Evolutionary conservation across 2,113 vertebrate genomes (phyloP).

Genomic region (Scophthalmus maximus): DNA sequence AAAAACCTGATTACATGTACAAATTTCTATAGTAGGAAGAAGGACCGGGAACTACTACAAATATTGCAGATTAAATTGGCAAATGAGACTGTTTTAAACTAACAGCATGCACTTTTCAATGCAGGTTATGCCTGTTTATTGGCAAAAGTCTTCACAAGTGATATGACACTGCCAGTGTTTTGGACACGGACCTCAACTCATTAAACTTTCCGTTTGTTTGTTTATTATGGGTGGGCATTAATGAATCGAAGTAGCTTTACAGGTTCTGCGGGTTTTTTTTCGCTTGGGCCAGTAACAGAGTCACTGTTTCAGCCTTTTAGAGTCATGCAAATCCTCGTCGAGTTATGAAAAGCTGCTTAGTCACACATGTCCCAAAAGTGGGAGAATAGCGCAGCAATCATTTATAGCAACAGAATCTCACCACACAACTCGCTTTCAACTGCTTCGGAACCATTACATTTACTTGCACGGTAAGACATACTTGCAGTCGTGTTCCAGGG

Average conservation of each 20-base stretch:
- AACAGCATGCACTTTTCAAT: not conserved
- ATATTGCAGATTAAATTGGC: not conserved
- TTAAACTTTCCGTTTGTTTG: no score
- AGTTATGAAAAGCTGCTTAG: not conserved
- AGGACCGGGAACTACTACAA: no score
- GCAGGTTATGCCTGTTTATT: not conserved
- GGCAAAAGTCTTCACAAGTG: no score
- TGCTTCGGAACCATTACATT: not conserved
- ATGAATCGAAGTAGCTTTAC: no score
- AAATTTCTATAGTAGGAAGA: no score
- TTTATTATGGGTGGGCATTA: no score
- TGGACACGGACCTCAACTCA: no score
- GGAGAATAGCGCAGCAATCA: not conserved
- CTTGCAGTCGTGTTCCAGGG: not conserved
- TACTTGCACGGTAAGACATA: not conserved
- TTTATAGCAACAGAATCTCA: not conserved
- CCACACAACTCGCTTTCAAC: not conserved
- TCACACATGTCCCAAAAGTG: not conserved
- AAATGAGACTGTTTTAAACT: not conserved
- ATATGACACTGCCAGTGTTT: not conserved
- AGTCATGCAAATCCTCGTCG: not conserved
- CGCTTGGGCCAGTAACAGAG: not conserved
- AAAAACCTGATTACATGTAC: no score
- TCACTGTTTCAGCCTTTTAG: not conserved
- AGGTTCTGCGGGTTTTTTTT: no score